Conservation (phyloP, 1,140 invertebrate species). For the Eriosoma lanigerum region DNA sequence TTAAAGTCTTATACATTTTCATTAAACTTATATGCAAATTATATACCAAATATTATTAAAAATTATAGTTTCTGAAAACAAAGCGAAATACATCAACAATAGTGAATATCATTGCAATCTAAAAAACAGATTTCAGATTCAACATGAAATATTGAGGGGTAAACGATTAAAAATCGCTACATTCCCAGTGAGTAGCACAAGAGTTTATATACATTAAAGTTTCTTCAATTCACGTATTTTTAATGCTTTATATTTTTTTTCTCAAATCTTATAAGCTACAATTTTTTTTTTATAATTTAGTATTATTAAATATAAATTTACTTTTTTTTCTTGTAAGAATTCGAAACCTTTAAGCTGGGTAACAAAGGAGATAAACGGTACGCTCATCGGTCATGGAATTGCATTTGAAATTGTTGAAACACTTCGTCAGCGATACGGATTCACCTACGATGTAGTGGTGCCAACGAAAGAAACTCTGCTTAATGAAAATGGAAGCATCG, state of each 20-base stretch:
- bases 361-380: conserved; percentile 59
- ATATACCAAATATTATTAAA: too few species aligned
- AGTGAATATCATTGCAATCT: conserved; percentile 53
- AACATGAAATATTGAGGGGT: conserved; percentile 54
- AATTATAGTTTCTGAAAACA: conserved; percentile 47
- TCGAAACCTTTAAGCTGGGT: conserved; percentile 64
- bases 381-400: conserved; percentile 65
- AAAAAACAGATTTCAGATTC: conserved; percentile 53
- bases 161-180: conserved; percentile 56
- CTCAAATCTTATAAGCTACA: too few species aligned
- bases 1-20: too few species aligned
- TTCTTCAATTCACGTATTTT: too few species aligned
- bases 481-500: conserved; percentile 63
- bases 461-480: conserved; percentile 65
- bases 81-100: conserved; percentile 27
- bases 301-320: too few species aligned
- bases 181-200: conserved; percentile 53
- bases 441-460: conserved; percentile 69
- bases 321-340: conserved; percentile 60
- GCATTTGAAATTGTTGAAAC: conserved; percentile 74
- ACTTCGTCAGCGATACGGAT: conserved; percentile 68
- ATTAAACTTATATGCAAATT: too few species aligned
- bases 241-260: too few species aligned
- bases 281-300: too few species aligned
- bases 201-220: too few species aligned